Percentiles rank a stretch among this genome's conserved stretches.
Evolutionary conservation across 2,797 vertebrate genomes (phyloP).

Genomic region (Nasua narica): DNA sequence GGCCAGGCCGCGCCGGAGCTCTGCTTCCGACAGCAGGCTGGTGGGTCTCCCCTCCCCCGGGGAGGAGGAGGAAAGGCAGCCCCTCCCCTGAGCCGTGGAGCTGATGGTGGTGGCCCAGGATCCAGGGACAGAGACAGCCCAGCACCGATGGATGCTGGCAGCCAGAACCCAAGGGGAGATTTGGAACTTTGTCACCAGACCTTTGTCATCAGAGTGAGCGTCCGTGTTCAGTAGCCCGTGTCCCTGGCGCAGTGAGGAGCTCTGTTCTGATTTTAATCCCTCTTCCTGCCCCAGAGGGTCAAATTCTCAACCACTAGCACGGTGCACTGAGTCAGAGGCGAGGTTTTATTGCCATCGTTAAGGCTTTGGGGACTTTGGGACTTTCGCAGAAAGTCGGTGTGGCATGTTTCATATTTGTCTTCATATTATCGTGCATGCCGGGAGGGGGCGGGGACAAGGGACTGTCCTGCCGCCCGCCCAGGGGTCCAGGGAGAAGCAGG

Average conservation of each 20-base stretch:
- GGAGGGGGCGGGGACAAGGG: too few relatives aligned
- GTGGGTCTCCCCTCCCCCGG: too few relatives aligned
- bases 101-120: not conserved
- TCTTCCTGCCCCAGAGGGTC: too few relatives aligned
- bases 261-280: not conserved
- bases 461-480: not conserved
- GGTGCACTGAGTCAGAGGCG: accelerated
- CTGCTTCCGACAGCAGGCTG: too few relatives aligned
- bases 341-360: accelerated
- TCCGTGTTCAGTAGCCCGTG: accelerated
- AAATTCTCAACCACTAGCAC: not conserved
- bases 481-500: not conserved
- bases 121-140: not conserved
- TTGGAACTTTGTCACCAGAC: not conserved
- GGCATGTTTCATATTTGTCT: not conserved
- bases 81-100: too few relatives aligned
- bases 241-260: not conserved
- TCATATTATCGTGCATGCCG: not conserved
- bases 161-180: accelerated
- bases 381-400: not conserved
- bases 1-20: not conserved
- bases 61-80: not conserved
- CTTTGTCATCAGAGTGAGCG: too few relatives aligned
- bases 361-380: not conserved
- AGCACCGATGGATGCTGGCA: accelerated